These are phyloP conservation scores for Sceliomorpha sp. DNA, from an alignment of 2,888 invertebrate genomes.

Conservation along the genomic window DNA sequence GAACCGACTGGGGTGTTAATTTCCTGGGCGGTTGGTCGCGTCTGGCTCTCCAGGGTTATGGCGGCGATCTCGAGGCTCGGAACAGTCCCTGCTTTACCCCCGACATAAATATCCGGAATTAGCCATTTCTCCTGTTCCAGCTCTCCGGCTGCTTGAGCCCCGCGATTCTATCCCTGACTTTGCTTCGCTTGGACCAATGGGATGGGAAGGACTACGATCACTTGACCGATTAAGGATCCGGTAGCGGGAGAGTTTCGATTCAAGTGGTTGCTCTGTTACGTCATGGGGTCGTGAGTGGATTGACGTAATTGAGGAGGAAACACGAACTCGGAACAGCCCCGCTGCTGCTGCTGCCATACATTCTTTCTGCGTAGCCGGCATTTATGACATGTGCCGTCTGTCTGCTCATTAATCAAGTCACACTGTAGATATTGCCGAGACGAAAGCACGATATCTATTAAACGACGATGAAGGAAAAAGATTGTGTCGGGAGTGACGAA, in stretches of 20 bases:
- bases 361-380: slow-evolving; percentile 40
- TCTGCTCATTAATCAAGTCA: slow-evolving; percentile 29
- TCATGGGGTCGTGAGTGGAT: slow-evolving; percentile 76
- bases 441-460: slow-evolving; percentile 19
- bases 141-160: slow-evolving; percentile 59
- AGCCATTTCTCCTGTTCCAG: slow-evolving; percentile 79
- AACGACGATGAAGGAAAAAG: slow-evolving; percentile 11
- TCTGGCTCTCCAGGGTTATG: slow-evolving; percentile 79
- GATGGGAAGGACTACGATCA: slow-evolving; percentile 75
- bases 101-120: slow-evolving; percentile 81
- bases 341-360: slow-evolving; percentile 58
- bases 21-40: slow-evolving; percentile 81
- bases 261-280: slow-evolving; percentile 73
- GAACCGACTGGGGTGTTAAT: slow-evolving; percentile 80
- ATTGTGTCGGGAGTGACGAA: slow-evolving; percentile 11
- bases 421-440: slow-evolving; percentile 10
- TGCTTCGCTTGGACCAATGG: slow-evolving; percentile 50
- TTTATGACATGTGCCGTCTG: slow-evolving; percentile 43
- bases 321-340: slow-evolving; percentile 74
- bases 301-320: slow-evolving; percentile 80
- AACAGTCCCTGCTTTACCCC: slow-evolving; percentile 78
- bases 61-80: slow-evolving; percentile 77
- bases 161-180: slow-evolving; percentile 58
- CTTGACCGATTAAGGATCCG: slow-evolving; percentile 80
- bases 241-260: slow-evolving; percentile 64